Conservation (phyloP, 2,888 invertebrate genomes). For the Sisyra nigra region DNA sequence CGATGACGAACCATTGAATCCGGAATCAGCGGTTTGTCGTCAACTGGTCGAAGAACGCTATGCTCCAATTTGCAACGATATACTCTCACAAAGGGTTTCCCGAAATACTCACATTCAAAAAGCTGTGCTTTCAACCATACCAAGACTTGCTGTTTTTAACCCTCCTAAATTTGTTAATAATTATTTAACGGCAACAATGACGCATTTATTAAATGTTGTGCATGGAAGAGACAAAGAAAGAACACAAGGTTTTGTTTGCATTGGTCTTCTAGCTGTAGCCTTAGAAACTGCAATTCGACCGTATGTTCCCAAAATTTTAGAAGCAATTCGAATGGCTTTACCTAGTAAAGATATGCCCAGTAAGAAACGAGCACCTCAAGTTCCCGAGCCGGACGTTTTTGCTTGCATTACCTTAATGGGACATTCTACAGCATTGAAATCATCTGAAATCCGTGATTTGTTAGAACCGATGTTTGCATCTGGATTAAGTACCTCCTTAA, state of each 20-base stretch:
- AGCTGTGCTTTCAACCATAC: slow-evolving; percentile 70
- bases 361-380: slow-evolving; percentile 43
- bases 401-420: slow-evolving; percentile 85
- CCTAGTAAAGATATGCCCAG: slow-evolving; percentile 63
- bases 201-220: slow-evolving; percentile 51
- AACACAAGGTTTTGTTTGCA: slow-evolving; percentile 74
- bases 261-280: slow-evolving; percentile 73
- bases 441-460: slow-evolving; percentile 38
- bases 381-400: slow-evolving; percentile 79
- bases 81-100: slow-evolving; percentile 60
- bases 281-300: slow-evolving; percentile 66
- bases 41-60: slow-evolving; percentile 70
- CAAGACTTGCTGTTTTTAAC: slow-evolving; percentile 87
- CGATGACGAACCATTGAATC: slow-evolving; percentile 36
- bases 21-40: slow-evolving; percentile 78
- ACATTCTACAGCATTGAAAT: slow-evolving; percentile 35
- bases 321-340: slow-evolving; percentile 51
- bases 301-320: slow-evolving; percentile 74
- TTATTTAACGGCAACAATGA: slow-evolving; percentile 58
- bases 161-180: slow-evolving; percentile 60
- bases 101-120: slow-evolving; percentile 74
- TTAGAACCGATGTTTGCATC: slow-evolving; percentile 86
- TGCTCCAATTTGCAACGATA: slow-evolving; percentile 60
- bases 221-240: slow-evolving; percentile 72
- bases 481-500: slow-evolving; percentile 78